Evolutionary conservation across 2,113 vertebrate genomes (phyloP), one percentile per base, ranked within the genome.

Genomic region (Dicrurus megarhynchus): DNA sequence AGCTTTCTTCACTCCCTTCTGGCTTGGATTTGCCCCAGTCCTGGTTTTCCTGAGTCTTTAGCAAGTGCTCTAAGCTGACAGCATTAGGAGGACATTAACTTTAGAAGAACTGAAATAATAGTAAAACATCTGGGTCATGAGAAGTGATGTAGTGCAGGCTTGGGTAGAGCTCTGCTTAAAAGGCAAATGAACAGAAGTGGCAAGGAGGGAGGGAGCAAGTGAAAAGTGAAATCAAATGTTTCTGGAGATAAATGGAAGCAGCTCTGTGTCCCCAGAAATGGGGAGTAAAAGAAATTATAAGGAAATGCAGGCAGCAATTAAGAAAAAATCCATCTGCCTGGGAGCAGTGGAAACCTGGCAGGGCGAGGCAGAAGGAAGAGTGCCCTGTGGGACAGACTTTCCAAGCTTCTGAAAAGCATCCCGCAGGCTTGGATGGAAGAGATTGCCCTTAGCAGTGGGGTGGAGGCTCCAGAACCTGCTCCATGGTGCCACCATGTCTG

Each of bases 81-180:
- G 23, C 0, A 0, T 13, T 35, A 33, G 32, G 61, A 59, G 65
- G 6, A 19, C 0, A 0, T 20, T 49, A 49, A 69, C 61, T 61
- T 76, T 8, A 53, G 53, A 53, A 55, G 7, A 53, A 75, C 30
- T 64, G 59, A 35, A 64, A 22, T 39, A 35, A 12, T 3, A 39
- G 4, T 15, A 30, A 53, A 75, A 60, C 24, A 74, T 21, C 4
- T 70, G 39, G 13, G 46, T 63, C 22, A 28, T 0, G 4, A 33
- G 60, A 20, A 23, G 30, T 50, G 55, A 44, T 7, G 13, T 7
- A 41, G 19, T 30, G 16, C 2, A 11, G 18, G 16, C 52, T 59
- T 41, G 57, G 37, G 68, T 32, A 55, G 50, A 42, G 30, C 14
- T 27, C 27, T 59, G 23, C 46, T 84, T 53, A 55, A 57, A 92